These are phyloP conservation scores for Bombus cullumanus DNA, from an alignment of 1,140 invertebrate species.

Conservation along the genomic window DNA sequence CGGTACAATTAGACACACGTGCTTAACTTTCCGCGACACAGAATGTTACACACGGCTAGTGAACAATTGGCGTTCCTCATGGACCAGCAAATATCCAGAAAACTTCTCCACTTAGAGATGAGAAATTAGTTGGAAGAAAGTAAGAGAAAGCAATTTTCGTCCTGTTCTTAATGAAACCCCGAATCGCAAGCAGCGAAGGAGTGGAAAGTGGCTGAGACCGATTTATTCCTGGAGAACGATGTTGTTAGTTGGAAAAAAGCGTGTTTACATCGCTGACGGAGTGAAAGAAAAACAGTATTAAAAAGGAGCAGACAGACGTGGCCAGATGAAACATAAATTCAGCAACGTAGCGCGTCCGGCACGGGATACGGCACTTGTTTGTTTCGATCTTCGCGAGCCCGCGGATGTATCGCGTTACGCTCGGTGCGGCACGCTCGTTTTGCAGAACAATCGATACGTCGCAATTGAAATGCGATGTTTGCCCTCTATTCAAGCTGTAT, in stretches of 20 bases:
- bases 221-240: background rate
- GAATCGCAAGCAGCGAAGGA: background rate
- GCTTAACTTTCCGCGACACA: background rate
- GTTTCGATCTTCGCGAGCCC: constrained; percentile 37
- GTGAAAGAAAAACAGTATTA: background rate
- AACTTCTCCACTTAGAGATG: background rate
- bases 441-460: constrained; percentile 47
- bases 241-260: background rate
- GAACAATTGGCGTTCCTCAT: background rate
- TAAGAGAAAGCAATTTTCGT: background rate
- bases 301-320: constrained; percentile 34
- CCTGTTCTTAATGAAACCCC: background rate
- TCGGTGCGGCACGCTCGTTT: constrained; percentile 26
- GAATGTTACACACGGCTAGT: background rate
- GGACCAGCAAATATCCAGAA: too few relatives aligned
- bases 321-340: constrained; percentile 51
- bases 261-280: background rate
- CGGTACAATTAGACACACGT: background rate
- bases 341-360: constrained; percentile 14
- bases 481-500: constrained; percentile 53
- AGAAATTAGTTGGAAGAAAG: background rate
- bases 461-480: constrained; percentile 66
- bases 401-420: constrained; percentile 44
- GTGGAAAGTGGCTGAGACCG: background rate
- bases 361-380: constrained; percentile 53